phyloP scores from a whole-genome alignment of 2,888 invertebrate species.

The Lacanobia oleracea region DNA sequence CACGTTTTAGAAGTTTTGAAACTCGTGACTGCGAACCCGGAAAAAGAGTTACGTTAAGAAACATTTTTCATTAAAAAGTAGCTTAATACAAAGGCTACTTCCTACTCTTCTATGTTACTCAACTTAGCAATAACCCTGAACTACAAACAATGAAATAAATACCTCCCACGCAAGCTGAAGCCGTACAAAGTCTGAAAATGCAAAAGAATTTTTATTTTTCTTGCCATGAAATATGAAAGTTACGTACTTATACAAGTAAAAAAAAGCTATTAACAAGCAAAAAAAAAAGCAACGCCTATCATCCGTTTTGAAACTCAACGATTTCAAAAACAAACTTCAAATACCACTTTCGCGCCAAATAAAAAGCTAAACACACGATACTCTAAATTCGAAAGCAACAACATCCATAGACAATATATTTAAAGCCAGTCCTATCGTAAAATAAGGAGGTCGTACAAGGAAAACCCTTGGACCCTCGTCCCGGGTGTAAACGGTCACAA shows the following conservation, averaged over 20 bases:
- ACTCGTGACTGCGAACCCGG: conserved; percentile 31
- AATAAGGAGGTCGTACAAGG: conserved; percentile 75
- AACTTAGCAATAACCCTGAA: conserved; percentile 1
- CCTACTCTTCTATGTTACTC: not conserved
- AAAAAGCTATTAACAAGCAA: not conserved
- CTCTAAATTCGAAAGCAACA: conserved; percentile 30
- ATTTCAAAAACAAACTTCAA: not conserved
- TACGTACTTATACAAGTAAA: not conserved
- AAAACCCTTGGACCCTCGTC: conserved; percentile 72
- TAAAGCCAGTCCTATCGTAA: conserved; percentile 61
- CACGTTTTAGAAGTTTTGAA: conserved; percentile 28
- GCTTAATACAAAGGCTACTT: conserved; percentile 2
- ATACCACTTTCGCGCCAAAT: not conserved
- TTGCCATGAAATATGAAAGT: not conserved
- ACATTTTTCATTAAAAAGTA: conserved; percentile 14
- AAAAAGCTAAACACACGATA: not conserved
- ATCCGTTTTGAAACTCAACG: not conserved
- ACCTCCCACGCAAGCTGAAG: conserved; percentile 5
- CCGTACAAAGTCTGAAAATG: not conserved
- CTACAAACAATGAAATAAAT: not conserved
- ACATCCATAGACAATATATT: conserved; percentile 52
- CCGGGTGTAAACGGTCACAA: conserved; percentile 73
- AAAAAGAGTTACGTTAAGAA: conserved; percentile 23
- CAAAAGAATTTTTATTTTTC: not conserved
- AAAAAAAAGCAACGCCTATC: not conserved